These are phyloP conservation scores for Zygaena filipendulae DNA, from an alignment of 2,888 invertebrate genomes.

Conservation along the genomic window DNA sequence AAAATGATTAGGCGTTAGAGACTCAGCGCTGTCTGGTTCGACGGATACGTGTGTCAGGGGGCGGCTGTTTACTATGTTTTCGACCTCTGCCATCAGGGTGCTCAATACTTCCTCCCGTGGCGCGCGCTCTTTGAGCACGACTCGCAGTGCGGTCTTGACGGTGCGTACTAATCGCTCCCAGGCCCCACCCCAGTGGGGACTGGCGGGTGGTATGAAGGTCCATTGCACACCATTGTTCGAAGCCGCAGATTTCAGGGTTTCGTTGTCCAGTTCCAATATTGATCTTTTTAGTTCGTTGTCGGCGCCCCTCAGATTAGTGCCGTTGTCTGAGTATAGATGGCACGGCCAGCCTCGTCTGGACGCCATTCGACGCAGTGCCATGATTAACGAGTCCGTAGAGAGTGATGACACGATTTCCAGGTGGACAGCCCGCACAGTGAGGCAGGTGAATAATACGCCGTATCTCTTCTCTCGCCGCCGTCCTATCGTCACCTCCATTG, in stretches of 20 bases:
- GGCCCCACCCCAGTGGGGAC: slow-evolving; percentile 15
- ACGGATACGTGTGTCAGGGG: slow-evolving; percentile 20
- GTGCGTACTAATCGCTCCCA: slow-evolving; percentile 16
- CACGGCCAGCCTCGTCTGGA: slow-evolving; percentile 15
- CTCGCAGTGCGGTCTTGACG: slow-evolving; percentile 12
- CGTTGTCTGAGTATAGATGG: slow-evolving; percentile 14
- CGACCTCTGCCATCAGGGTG: slow-evolving; percentile 11
- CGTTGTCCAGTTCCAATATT: slow-evolving; percentile 6
- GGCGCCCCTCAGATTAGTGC: slow-evolving; percentile 17
- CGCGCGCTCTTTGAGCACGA: slow-evolving; percentile 4
- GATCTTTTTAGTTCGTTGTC: slow-evolving; percentile 13
- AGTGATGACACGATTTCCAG: slow-evolving; percentile 11
- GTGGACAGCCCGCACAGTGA: slow-evolving; percentile 16
- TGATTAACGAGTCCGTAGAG: slow-evolving; percentile 6
- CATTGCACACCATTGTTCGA: slow-evolving; percentile 11
- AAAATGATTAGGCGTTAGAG: slow-evolving; percentile 19
- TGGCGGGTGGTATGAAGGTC: slow-evolving; percentile 13
- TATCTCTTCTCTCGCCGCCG: slow-evolving; percentile 15
- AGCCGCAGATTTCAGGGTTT: slow-evolving; percentile 1
- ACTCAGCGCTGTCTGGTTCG: slow-evolving; percentile 16
- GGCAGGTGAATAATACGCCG: slow-evolving; percentile 19
- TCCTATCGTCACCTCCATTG: slow-evolving; percentile 16
- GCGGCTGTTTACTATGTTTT: slow-evolving; percentile 11
- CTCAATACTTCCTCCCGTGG: slow-evolving; percentile 10
- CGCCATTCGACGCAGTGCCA: slow-evolving; percentile 13